Evolutionary conservation across 2,113 vertebrate genomes (phyloP).

Genomic region (Aythya baeri): DNA sequence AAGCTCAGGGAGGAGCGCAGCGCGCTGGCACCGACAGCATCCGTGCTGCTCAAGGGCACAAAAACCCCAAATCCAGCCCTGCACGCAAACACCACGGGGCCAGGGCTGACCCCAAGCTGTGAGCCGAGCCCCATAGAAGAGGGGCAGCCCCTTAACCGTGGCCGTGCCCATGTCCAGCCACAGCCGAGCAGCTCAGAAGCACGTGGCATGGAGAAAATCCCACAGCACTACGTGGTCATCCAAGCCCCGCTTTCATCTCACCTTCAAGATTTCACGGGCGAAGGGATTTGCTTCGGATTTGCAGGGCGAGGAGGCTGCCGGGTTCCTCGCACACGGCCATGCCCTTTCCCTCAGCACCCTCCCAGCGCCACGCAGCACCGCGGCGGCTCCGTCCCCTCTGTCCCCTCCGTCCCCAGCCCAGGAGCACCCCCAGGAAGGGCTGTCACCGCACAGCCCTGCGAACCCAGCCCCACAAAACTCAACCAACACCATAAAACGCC

Average conservation of each 20-base stretch:
- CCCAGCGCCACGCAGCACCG: accelerated
- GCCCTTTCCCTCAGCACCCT: not conserved
- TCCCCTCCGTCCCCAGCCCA: not conserved
- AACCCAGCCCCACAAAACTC: not conserved
- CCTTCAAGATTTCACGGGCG: accelerated
- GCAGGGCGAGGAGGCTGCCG: accelerated
- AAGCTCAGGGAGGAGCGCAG: not conserved
- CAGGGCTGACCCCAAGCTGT: accelerated
- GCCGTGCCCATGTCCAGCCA: not conserved
- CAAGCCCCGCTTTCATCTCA: not conserved
- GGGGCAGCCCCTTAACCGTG: not conserved
- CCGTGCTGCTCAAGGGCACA: not conserved
- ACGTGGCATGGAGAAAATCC: accelerated
- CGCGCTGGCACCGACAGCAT: accelerated
- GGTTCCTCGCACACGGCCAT: accelerated
- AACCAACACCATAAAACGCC: not conserved
- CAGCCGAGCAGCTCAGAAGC: not conserved
- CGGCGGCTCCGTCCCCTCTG: accelerated
- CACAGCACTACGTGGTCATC: accelerated
- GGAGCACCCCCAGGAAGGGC: not conserved
- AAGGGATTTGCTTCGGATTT: not conserved
- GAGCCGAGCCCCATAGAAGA: accelerated
- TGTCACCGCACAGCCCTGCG: not conserved
- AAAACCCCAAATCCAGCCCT: not conserved
- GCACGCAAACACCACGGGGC: accelerated